A percentile compares a stretch with the other conserved stretches of the same genome.
phyloP scores from a whole-genome alignment of 2,797 vertebrate genomes.

The Gouania willdenowi region DNA sequence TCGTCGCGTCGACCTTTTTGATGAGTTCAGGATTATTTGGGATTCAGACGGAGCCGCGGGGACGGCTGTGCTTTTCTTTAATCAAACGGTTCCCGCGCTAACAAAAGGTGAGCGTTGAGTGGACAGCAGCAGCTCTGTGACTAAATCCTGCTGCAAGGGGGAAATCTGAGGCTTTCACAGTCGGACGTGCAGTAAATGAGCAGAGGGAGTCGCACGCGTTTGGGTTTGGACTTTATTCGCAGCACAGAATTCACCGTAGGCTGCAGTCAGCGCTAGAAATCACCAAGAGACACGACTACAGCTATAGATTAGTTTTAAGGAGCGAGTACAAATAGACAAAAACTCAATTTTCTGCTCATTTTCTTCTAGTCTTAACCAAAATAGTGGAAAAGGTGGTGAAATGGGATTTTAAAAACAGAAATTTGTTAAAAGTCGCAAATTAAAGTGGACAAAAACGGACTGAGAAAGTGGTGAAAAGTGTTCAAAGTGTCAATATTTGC shows the following conservation, averaged over 20 bases:
- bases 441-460: too few relatives aligned
- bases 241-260: neutral
- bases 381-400: too few relatives aligned
- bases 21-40: too few relatives aligned
- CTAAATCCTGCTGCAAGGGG: conserved; percentile 27
- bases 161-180: conserved; percentile 31
- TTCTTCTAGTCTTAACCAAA: too few relatives aligned
- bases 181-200: conserved; percentile 27
- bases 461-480: too few relatives aligned
- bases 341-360: too few relatives aligned
- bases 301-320: too few relatives aligned
- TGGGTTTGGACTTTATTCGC: conserved; percentile 27
- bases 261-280: conserved; percentile 10
- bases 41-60: too few relatives aligned
- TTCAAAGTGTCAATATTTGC: too few relatives aligned
- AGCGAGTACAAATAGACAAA: conserved; percentile 15
- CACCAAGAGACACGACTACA: conserved; percentile 9
- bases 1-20: conserved; percentile 31
- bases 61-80: neutral
- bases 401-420: too few relatives aligned
- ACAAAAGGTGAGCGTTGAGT: conserved; percentile 25
- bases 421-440: too few relatives aligned
- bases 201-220: conserved; percentile 12
- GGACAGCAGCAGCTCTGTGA: conserved; percentile 17
- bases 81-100: conserved; percentile 26